phyloP scores from a whole-genome alignment of 2,113 vertebrate genomes.

The Hyla sarda region DNA sequence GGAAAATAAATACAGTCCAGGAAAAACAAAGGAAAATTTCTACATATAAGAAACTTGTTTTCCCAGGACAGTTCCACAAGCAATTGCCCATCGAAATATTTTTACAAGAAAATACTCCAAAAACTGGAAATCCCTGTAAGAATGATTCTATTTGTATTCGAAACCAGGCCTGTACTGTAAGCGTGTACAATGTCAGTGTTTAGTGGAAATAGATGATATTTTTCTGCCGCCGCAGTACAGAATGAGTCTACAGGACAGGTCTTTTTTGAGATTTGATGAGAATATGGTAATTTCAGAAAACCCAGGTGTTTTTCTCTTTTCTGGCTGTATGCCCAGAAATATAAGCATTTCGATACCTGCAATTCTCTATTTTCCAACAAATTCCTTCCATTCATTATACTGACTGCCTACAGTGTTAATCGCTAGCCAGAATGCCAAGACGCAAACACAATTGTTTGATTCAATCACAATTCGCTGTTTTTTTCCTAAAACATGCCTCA shows the following conservation, averaged over 20 bases:
- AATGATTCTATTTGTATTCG: constrained; percentile 24
- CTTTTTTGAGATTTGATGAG: constrained; percentile 54
- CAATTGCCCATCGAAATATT: neutral
- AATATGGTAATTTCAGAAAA: constrained; percentile 57
- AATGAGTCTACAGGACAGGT: constrained; percentile 49
- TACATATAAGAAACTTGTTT: neutral
- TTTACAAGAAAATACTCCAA: neutral
- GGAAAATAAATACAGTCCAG: neutral
- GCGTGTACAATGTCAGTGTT: constrained; percentile 17
- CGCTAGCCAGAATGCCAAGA: constrained; percentile 55
- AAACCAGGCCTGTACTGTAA: neutral
- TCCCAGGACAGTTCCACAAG: neutral
- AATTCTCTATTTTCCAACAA: constrained; percentile 59
- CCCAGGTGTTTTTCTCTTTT: constrained; percentile 59
- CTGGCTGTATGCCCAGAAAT: constrained; percentile 59
- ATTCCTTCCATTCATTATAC: constrained; percentile 62
- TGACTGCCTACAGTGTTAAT: constrained; percentile 62
- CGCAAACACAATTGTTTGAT: constrained; percentile 60
- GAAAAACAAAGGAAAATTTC: neutral
- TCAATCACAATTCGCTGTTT: constrained; percentile 47
- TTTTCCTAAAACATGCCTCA: constrained; percentile 51
- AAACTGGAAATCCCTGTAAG: neutral
- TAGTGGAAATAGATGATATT: constrained; percentile 39
- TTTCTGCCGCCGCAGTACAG: constrained; percentile 5
- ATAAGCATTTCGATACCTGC: constrained; percentile 62